Conservation (phyloP, 2,888 invertebrate genomes). For the Diarsia brunnea region DNA sequence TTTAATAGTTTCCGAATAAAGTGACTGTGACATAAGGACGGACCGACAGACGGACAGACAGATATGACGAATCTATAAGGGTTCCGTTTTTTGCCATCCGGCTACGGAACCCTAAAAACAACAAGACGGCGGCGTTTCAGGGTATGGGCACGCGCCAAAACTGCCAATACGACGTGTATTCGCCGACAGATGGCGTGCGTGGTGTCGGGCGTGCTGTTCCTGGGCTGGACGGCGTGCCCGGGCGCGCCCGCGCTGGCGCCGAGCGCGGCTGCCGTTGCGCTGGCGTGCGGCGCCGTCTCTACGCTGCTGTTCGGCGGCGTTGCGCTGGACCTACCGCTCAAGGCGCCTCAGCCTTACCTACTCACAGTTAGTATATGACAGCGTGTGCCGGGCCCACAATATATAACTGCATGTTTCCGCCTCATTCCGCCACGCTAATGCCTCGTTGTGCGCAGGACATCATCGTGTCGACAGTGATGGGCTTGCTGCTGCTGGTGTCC, state of each 20-base stretch:
- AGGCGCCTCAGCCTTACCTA: slow-evolving; percentile 74
- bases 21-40: too few relatives aligned
- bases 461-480: slow-evolving; percentile 72
- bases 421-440: not conserved
- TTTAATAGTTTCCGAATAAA: too few relatives aligned
- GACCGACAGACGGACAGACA: too few relatives aligned
- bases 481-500: slow-evolving; percentile 72
- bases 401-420: not conserved
- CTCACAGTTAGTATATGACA: slow-evolving; percentile 68
- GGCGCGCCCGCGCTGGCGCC: slow-evolving; percentile 11
- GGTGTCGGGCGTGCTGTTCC: slow-evolving; percentile 65
- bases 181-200: slow-evolving; percentile 69
- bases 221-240: slow-evolving; percentile 62
- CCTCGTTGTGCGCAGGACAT: slow-evolving; percentile 71
- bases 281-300: slow-evolving; percentile 61
- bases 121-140: not conserved
- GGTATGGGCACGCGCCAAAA: not conserved
- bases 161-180: not conserved
- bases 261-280: slow-evolving; percentile 56
- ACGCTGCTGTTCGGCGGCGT: slow-evolving; percentile 69
- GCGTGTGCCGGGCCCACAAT: not conserved
- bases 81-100: too few relatives aligned
- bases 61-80: too few relatives aligned
- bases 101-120: too few relatives aligned
- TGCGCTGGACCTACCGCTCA: slow-evolving; percentile 67